Evolutionary conservation across 2,888 invertebrate genomes (phyloP), one percentile per base, ranked within the genome.

Genomic region (Macaria liturata): DNA sequence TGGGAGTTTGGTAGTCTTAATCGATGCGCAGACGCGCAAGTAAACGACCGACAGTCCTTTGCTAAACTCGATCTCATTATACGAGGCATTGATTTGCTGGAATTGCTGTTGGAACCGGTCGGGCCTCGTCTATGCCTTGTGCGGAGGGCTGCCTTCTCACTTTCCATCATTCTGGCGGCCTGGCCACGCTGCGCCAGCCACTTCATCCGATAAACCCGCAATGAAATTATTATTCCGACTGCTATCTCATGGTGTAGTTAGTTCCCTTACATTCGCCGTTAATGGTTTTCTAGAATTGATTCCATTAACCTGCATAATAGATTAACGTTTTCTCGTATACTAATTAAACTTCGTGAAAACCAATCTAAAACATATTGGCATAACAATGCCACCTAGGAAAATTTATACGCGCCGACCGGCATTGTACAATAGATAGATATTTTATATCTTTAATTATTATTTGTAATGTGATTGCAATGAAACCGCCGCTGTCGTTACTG

Each of bases 91-190:
- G 83, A 84, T 84, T 81, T 77, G 73, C 76, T 72, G 74, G 75
- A 74, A 76, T 80, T 73, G 81, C 79, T 76, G 78, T 81, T 75
- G 75, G 74, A 84, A 87, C 85, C 85, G 86, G 85, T 85, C 78
- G 67, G 59, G 63, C 70, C 64, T 70, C 64, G 72, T 77, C 74
- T 77, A 74, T 76, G 74, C 77, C 76, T 70, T 78, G 75, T 68
- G 72, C 78, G 76, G 74, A 76, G 70, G 60, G 57, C 74, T 70
- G 69, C 57, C 71, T 79, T 80, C 76, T 78, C 74, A 78, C 76
- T 80, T 76, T 78, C 76, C 71, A 74, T 73, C 74, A 72, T 68
- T 71, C 70, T 65, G 67, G 62, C 66, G 42, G 5, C 42, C 8
- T 48, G 54, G 54, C 53, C 54, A 46, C 54, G 49, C 52, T 51